phyloP scores from a whole-genome alignment of 2,797 vertebrate species.

The Lagodon rhomboides region DNA sequence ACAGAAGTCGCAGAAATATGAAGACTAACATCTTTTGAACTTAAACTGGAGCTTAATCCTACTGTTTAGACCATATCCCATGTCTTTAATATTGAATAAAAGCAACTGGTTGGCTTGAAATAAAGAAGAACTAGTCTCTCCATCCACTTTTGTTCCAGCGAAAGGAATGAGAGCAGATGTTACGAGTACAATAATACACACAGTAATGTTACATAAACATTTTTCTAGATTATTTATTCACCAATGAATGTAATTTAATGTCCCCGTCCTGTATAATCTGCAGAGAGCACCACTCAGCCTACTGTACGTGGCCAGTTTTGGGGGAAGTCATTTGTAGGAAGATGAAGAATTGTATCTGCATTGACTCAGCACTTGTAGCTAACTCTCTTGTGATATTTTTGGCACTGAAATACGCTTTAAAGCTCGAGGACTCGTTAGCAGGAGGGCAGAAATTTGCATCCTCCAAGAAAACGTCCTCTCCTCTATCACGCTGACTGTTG shows the following conservation, averaged over 20 bases:
- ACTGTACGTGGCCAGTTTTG: not conserved
- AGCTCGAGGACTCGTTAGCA: not conserved
- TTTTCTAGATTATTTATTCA: conserved; percentile 39
- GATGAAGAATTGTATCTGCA: conserved; percentile 19
- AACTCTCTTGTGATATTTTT: conserved; percentile 17
- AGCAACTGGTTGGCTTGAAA: not conserved
- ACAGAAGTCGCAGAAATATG: conserved; percentile 9
- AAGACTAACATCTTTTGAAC: conserved; percentile 22
- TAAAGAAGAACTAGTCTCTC: not conserved
- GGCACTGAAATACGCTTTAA: conserved; percentile 21
- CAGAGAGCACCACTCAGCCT: conserved; percentile 10
- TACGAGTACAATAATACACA: too few relatives aligned
- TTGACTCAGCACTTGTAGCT: conserved; percentile 21
- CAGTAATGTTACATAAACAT: conserved; percentile 1
- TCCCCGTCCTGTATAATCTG: conserved; percentile 18
- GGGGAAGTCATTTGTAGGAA: conserved; percentile 20
- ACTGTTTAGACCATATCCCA: not conserved
- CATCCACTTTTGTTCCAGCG: not conserved
- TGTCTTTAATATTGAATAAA: conserved; percentile 13
- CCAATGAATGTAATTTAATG: conserved; percentile 32
- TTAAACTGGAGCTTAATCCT: not conserved
- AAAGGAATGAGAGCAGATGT: conserved; percentile 21
- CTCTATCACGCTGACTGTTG: not conserved
- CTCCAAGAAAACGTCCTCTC: not conserved
- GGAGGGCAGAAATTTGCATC: not conserved